Evolutionary conservation across 37 sponge, comb jelly and placozoan species (phyloP).

Genomic region (Crambe crambe): DNA sequence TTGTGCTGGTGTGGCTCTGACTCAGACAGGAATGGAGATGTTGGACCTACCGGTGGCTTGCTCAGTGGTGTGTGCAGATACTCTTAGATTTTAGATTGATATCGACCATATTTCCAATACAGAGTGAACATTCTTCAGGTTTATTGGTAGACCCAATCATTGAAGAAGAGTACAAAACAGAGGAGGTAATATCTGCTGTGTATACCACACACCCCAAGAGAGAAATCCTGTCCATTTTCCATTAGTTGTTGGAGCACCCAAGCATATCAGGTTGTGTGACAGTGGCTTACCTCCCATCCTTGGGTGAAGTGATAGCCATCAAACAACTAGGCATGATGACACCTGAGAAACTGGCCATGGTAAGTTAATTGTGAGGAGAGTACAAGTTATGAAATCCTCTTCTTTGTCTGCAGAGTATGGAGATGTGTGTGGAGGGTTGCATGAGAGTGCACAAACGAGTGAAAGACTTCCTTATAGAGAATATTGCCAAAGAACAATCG

Average conservation of each 20-base stretch:
- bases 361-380: not conserved
- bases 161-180: slow-evolving; percentile 31
- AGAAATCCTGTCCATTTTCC: not conserved
- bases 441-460: slow-evolving; percentile 49
- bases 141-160: slow-evolving; percentile 39
- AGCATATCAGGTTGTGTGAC: slow-evolving; percentile 16
- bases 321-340: slow-evolving; percentile 40
- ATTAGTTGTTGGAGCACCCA: slow-evolving; percentile 4
- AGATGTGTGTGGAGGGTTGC: slow-evolving; percentile 53
- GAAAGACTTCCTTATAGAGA: slow-evolving; percentile 24
- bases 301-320: slow-evolving; percentile 43
- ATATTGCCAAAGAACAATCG: not conserved
- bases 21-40: slow-evolving; percentile 57
- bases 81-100: not conserved
- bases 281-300: slow-evolving; percentile 48
- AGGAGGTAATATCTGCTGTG: slow-evolving; percentile 2
- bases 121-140: slow-evolving; percentile 16
- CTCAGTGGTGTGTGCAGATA: slow-evolving; percentile 38
- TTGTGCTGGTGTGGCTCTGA: slow-evolving; percentile 59
- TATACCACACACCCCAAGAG: not conserved
- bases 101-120: not conserved
- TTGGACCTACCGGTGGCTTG: slow-evolving; percentile 57
- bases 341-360: slow-evolving; percentile 16
- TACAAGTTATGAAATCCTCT: slow-evolving; percentile 1
- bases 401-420: slow-evolving; percentile 35